Evolutionary conservation across 1,140 invertebrate genomes (phyloP), one percentile per base, ranked within the genome.

Genomic region (Ips nitidus): DNA sequence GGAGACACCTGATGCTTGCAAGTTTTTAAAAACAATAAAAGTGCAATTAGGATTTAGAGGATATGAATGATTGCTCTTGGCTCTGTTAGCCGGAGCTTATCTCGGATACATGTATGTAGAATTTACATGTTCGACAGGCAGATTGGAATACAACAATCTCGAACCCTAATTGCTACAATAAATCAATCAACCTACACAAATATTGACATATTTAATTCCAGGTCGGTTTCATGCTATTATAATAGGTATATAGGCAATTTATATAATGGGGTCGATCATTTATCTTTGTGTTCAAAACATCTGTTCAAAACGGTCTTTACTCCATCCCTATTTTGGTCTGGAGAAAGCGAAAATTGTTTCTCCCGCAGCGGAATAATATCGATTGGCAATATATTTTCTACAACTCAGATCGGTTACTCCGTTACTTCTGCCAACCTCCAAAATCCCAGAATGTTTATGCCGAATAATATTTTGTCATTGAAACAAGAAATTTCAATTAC

Each of bases 221-320:
- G 50, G 61, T 64, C 22, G 39, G 50, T 64, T 52, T 22, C 61
- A 53, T 64, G 47, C 47, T 53, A 64, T 52, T 52, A 64, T 64
- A 64, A 64, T 64, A 64, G 57, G 57, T 41, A 59, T 59, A 59
- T 59, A 37, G 61, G 61, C 61, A 64, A 64, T 64, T 64, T 64
- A 64, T 64, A 64, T 64, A 52, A 64, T 52, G 53, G 61, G 61
- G 50, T 41, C 61, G 61, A 64, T 52, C 61, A 64, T 64, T 64
- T 64, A 64, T 64, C 61, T 64, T 53, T 64, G 61, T 64, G 61
- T 53, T 64, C 61, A 53, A 52, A 64, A 53, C 61, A 52, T 53
- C 61, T 64, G 61, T 59, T 64, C 61, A 8, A 64, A 39, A 53
- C 61, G 38, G 41, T 53, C 61, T 64, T 22, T 64, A 7, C 59